Conservation (phyloP, 2,113 vertebrate genomes). For the Caloenas nicobarica region DNA sequence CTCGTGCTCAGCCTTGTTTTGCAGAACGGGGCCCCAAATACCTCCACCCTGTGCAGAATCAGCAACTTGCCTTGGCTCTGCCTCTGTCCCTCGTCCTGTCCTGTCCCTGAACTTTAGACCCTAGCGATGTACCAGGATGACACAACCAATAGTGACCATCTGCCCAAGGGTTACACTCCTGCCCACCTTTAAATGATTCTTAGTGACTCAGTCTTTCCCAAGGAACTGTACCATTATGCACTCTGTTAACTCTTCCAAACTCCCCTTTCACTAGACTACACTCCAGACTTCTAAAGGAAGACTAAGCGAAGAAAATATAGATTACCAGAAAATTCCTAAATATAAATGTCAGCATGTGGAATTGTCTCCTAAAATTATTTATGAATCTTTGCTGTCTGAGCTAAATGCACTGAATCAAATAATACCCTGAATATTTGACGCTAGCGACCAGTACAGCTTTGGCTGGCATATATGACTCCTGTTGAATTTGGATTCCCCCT, state of each 20-base stretch:
- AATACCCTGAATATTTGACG: neutral
- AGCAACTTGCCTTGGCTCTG: neutral
- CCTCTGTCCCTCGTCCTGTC: neutral
- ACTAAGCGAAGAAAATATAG: neutral
- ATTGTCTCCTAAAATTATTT: neutral
- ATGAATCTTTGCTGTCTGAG: neutral
- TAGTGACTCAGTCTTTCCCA: neutral
- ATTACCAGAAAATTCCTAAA: neutral
- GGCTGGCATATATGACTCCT: neutral
- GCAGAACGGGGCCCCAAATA: neutral
- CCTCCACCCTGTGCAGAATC: neutral
- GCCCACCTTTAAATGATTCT: no score
- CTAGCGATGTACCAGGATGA: neutral
- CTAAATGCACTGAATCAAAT: neutral
- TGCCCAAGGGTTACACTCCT: neutral
- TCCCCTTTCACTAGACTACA: neutral
- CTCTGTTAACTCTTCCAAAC: neutral
- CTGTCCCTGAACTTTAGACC: neutral
- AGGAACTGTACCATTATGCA: neutral
- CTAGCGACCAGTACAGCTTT: neutral
- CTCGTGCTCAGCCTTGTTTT: accelerated
- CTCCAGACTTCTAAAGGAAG: neutral
- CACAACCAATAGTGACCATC: neutral
- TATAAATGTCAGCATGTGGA: neutral
- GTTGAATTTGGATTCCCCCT: neutral